Evolutionary conservation across 2,888 invertebrate genomes (phyloP).

Genomic region (Temnothorax ravouxi): DNA sequence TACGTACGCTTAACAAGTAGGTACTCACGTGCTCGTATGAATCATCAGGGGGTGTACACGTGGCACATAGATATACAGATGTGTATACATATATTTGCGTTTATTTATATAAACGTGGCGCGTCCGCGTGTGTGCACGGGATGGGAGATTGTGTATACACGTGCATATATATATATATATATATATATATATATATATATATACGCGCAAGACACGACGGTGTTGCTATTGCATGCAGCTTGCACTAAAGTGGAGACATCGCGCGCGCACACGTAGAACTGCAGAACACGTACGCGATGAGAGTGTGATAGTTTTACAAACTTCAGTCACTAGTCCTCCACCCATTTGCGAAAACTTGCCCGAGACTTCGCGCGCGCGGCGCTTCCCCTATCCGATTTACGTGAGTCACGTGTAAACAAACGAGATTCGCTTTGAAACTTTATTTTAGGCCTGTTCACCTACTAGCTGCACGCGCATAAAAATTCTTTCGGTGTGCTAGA

Average conservation of each 20-base stretch:
- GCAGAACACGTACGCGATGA: slow-evolving; percentile 42
- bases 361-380: slow-evolving; percentile 40
- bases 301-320: slow-evolving; percentile 56
- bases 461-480: slow-evolving; percentile 1
- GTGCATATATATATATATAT: too few species aligned
- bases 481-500: not conserved
- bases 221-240: slow-evolving; percentile 15
- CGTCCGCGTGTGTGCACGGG: not conserved
- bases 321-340: slow-evolving; percentile 37
- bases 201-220: not conserved
- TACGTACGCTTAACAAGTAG: slow-evolving; percentile 53
- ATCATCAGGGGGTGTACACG: slow-evolving; percentile 30
- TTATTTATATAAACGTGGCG: slow-evolving; percentile 42
- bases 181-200: too few species aligned
- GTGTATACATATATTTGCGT: slow-evolving; percentile 32
- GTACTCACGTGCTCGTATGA: slow-evolving; percentile 49
- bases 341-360: slow-evolving; percentile 54
- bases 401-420: slow-evolving; percentile 57
- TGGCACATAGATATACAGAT: not conserved
- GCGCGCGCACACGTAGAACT: slow-evolving; percentile 40
- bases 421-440: slow-evolving; percentile 50
- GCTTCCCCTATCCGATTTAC: slow-evolving; percentile 56
- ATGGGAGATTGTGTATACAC: not conserved
- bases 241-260: slow-evolving; percentile 30
- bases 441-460: slow-evolving; percentile 36